Evolutionary conservation across 2,888 invertebrate genomes (phyloP), one percentile per base, ranked within the genome.

Genomic region (Chymomyza fuscimana): DNA sequence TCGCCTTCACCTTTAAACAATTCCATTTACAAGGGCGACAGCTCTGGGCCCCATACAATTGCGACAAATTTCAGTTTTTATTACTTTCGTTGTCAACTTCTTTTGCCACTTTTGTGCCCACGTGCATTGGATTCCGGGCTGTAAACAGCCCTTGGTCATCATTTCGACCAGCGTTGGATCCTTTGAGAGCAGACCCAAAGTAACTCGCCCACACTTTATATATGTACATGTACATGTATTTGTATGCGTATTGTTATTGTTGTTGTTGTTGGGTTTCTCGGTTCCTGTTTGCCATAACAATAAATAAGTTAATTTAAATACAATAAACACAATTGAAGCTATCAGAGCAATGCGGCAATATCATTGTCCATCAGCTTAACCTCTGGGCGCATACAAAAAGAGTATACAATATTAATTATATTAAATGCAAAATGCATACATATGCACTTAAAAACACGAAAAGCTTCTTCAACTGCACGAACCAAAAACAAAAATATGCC

Each of bases 221-320:
- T 25, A 25, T 19, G 19, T 19, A 19, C 2, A 25, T 25, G 4
- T 25, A 4, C 4, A 3, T 25, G 25, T 25, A 19, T 19, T 1
- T 2, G 32, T 32, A 32, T 29, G 29, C 29, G 29, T 29, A 29
- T 29, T 32, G 32, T 7, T 32, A 1, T 7, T 32, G 1, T 32
- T 46, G 40, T 46, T 46, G 29, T 15, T 16, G 15, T 32, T 52
- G 52, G 52, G 6, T 16, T 51, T 22, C 36, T 59, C 7, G 9
- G 25, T 59, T 29, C 19, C 22, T 51, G 10, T 65, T 9, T 63
- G 74, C 68, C 70, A 71, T 84, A 78, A 86, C 86, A 78, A 86
- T 85, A 85, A 88, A 88, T 88, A 88, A 85, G 88, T 85, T 85
- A 81, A 85, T 85, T 88, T 88, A 80, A 88, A 85, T 86, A 88